Base-by-base conservation (phyloP, 2,797 vertebrate species). In the Cuniculus paca region DNA sequence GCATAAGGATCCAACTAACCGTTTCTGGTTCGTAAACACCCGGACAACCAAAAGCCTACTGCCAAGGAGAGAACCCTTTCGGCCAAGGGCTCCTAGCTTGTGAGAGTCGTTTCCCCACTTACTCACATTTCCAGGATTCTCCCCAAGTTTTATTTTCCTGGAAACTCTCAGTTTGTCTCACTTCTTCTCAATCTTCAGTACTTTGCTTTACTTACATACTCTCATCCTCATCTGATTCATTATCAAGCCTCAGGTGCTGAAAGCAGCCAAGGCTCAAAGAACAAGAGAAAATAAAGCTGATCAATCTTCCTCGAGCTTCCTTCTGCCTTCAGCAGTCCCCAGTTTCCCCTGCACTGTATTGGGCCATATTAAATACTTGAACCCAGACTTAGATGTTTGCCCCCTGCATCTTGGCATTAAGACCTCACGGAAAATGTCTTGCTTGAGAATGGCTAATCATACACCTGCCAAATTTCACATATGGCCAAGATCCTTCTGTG, bases 401-500 rank as follows among this genome's bases (percentile, higher is more conserved):
- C 50, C 52, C 28, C 45, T 82, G 68, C 74, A 48, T 50, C 88
- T 16, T 31, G 50, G 31, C 88, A 34, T 34, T 60, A 52, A 68
- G 81, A 58, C 56, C 68, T 94, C 56, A 0, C 20, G 48, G 80
- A 82, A 96, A 97, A 91, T 52, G n/a, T 39, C 79, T 86, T 86
- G 16, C 34, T 83, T 84, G 7, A 22, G 39, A 92, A 50, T 22
- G 26, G 84, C 65, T 94, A 60, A 96, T 1, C 0, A 92, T 75
- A 85, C 90, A 97, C 94, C 96, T 96, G 93, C 22, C 1, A 1
- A 94, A 92, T 77, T n/a, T 72, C 72, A 52, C 93, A 97, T 89
- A 95, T n/a, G 68, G 85, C 93, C 91, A 1, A 97, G 92, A 96
- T n/a, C 96, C 80, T 96, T 83, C 92, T 84, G 75, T 81, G 36